Base-by-base conservation (phyloP, 2,797 vertebrate genomes). In the Arrhamphus sclerolepis region DNA sequence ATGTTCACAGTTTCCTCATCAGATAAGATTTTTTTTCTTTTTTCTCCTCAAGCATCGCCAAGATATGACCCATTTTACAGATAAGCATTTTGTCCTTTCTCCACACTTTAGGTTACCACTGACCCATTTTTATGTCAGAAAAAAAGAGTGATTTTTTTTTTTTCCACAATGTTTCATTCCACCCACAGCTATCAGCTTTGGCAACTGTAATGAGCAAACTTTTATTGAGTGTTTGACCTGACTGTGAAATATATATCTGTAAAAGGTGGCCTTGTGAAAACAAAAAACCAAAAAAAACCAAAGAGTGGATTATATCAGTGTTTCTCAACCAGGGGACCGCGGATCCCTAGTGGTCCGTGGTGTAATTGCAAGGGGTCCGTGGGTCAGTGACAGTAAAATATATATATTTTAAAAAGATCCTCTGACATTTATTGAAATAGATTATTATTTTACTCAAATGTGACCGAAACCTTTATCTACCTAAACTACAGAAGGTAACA, bases 61-160 rank as follows among this genome's bases (percentile, higher is more conserved):
- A 75, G 50, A 79, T 74, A 75, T 80, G 18, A 84, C 76, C 76
- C 58, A 62, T 73, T 86, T 68, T 76, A 46, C 29, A 71, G 77
- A 77, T 66, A 75, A 70, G 81, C 58, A 83, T 59, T 68, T 62
- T 62, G 79, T 80, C 78, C 80, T 65, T 84, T 66, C 54, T 73
- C 60, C 31, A 65, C 63, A 68, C 31, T 60, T 78, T 51, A 77
- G 53, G 80, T 83, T 75, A 77, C 70, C 56, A 54, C n/a, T 59
- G 75, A 65, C 81, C 76, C 64, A 75, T 70, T 82, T 86, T 66
- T 31, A 62, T 63, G 34, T 71, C 50, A 58, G 41, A 80, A 77
- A 78, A 67, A 80, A 77, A 78, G 67, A 62, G 42, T 66, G 11
- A 14, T 42, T 56, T 72, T 48, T 58, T 68, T 26, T 26, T 26